A percentile compares a stretch with the other conserved stretches of the same genome.
Conservation (phyloP, 2,888 invertebrate genomes). For the Schizotus pectinicornis region DNA sequence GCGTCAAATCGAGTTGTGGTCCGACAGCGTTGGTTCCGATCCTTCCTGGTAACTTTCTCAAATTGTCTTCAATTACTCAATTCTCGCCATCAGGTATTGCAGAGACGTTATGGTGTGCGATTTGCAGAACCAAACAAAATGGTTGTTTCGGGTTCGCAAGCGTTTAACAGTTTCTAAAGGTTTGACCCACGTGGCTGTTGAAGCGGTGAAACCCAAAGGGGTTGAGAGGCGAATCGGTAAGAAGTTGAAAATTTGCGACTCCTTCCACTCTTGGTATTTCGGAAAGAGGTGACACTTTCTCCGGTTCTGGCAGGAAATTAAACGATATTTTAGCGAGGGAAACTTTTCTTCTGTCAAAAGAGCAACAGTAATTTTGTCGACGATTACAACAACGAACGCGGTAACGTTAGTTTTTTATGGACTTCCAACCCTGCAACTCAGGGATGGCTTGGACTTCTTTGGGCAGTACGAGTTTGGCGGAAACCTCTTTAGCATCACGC, state of each 20-base stretch:
- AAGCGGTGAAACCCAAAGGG: background rate
- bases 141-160: conserved; percentile 37
- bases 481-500: conserved; percentile 24
- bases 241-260: background rate
- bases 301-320: no score
- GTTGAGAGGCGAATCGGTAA: background rate
- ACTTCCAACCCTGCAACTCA: conserved; percentile 35
- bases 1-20: conserved; percentile 43
- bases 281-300: conserved; percentile 8
- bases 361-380: conserved; percentile 39
- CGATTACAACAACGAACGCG: conserved; percentile 34
- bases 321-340: conserved; percentile 16
- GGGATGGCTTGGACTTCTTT: conserved; percentile 36
- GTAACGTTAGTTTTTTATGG: conserved; percentile 35
- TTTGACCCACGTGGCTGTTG: background rate
- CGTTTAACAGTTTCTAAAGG: conserved; percentile 29
- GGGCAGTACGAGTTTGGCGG: conserved; percentile 26
- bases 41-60: conserved; percentile 40
- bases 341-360: conserved; percentile 34
- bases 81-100: conserved; percentile 37
- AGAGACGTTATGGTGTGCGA: conserved; percentile 40
- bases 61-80: background rate
- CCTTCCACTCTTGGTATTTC: conserved; percentile 18
- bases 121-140: conserved; percentile 38
- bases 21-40: conserved; percentile 41